Base-by-base conservation (phyloP, 2,888 invertebrate genomes). In the Sepioteuthis lessoniana region DNA sequence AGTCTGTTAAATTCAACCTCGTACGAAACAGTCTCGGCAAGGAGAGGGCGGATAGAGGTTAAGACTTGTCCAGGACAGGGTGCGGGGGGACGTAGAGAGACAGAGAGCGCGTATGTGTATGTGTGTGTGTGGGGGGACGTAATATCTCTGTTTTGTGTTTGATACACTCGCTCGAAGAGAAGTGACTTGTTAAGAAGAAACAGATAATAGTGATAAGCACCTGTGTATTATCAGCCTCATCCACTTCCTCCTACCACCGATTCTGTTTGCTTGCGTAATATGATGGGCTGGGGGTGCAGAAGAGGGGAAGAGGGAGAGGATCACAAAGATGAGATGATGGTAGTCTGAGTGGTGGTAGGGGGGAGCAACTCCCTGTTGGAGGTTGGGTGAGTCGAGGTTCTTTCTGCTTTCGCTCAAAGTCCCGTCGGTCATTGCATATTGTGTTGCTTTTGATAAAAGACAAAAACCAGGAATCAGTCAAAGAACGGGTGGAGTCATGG, bases 61-160 rank as follows among this genome's bases (percentile, higher is more conserved):
- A 42, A 42, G 42, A 7, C 42, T 7, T 5, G 76, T n/a, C n/a
- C n/a, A 35, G 35, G 19, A 0, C 16, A 16, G n/a, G 76, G 10
- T 8, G 35, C 7, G 10, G 76, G n/a, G 76, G 1, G 76, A n/a
- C n/a, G 76, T 76, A 2, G 13, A 76, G n/a, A 10, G 76, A 76
- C 76, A n/a, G 76, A n/a, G n/a, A 60, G 35, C n/a, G 35, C 42
- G 42, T n/a, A n/a, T n/a, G 42, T 3, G 42, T 3, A 42, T 42
- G 42, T 3, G 42, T 3, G 42, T 42, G 42, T 3, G 42, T 42
- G 42, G 42, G 7, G 7, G n/a, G 76, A 76, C 76, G 76, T 76
- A 76, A 76, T 76, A 76, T 76, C 76, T 76, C 76, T 76, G 76
- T n/a, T 76, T 76, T 76, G 76, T 76, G 76, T 76, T 76, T 76